Evolutionary conservation across 2,888 invertebrate species (phyloP), one percentile per base, ranked within the genome.

Genomic region (Platycnemis pennipes): DNA sequence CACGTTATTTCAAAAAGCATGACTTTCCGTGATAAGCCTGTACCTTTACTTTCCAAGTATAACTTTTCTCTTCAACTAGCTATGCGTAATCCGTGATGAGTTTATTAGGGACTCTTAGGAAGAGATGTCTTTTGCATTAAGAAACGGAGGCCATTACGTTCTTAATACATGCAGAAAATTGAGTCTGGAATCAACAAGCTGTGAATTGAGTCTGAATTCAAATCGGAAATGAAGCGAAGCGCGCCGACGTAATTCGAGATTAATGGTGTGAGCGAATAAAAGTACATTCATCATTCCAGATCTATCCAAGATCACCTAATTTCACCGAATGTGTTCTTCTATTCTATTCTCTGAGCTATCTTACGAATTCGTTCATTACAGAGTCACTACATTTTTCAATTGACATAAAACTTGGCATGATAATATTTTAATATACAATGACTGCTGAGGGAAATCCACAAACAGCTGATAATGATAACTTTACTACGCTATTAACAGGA

Each of bases 181-280:
- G 77, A 77, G 77, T 77, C 77, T 37, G 77, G 77, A 77, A 37
- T 77, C 37, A 77, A 77, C 77, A 77, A 77, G 77, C 77, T 37
- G 77, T 37, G 37, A 77, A 77, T 77, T 16, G 77, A 77, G 77
- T 77, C 37, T 11, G 31, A n/a, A 77, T 37, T 77, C 26, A 37
- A 26, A 77, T 77, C 77, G 77, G 13, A 31, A 77, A 77, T 37
- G 77, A 77, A 77, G 19, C 16, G 77, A 37, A 77, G 26, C 77
- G 37, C 37, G 37, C 11, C 2, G 77, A 37, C 77, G 77, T 77
- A 77, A 77, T 77, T 13, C 77, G 31, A 77, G n/a, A 2, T 37
- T 77, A 77, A 37, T 77, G 77, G 77, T 77, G 77, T 11, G 77
- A 77, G 19, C 13, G 13, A 19, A 49, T 16, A 49, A 11, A 16